Evolutionary conservation across 2,797 vertebrate genomes (phyloP), one percentile per base, ranked within the genome.

Genomic region (Huso huso): DNA sequence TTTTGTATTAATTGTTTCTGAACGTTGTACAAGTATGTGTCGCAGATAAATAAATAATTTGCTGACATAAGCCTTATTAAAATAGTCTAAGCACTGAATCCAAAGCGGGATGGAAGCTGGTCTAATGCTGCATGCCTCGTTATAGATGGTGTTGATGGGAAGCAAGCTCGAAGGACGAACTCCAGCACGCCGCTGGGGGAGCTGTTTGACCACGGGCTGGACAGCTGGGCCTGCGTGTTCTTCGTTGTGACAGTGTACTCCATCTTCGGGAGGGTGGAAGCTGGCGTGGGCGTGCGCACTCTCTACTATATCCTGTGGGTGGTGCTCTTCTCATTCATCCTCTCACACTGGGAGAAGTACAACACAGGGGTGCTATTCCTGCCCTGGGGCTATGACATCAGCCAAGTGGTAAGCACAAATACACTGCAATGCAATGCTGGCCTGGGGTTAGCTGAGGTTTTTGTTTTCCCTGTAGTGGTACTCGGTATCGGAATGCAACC

Each of bases 281-380:
- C 89, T 0, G 96, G 96, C 0, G 96, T 99, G 77, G 83, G 83
- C 13, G 96, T 97, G 79, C 77, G 81, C 64, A 88, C 92, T 0
- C 91, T 99, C 69, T 97, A 95, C 77, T 90, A 92, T 76, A 91
- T 98, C 72, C 85, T 99, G 1, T 98, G 96, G 96, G 92, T 98
- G 77, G 96, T 99, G 74, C 86, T 98, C 71, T 98, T 98, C 77
- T 99, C 96, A 37, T 99, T 99, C 86, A 97, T 98, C 80, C 86
- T 99, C 60, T 99, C 96, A 61, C 96, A 99, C 79, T 99, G 96
- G 96, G 96, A 99, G 87, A 99, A 99, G 73, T 99, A 99, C 72
- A 99, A 99, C 87, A 99, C 96, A 0, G 96, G 96, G 3, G 88
- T 99, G 81, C 88, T 99, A 78, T 99, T 99, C 78, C 87, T 98